A percentile compares a stretch with the other conserved stretches of the same genome.
These are phyloP conservation scores for Cuniculus paca DNA, from an alignment of 2,797 vertebrate genomes.

Conservation along the genomic window DNA sequence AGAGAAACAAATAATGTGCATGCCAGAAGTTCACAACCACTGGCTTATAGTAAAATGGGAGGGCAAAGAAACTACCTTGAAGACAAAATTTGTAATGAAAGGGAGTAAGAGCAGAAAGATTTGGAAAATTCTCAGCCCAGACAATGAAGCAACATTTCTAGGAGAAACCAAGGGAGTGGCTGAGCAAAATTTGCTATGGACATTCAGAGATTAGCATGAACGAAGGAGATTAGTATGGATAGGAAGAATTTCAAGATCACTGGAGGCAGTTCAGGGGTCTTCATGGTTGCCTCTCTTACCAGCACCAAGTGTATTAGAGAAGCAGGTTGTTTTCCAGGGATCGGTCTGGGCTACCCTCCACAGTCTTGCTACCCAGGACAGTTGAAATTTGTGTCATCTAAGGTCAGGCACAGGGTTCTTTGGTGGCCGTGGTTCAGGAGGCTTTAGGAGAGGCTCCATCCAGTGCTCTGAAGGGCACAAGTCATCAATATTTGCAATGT, in stretches of 20 bases:
- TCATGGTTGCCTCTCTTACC: neutral
- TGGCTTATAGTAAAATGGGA: neutral
- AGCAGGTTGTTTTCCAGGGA: neutral
- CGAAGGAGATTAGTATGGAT: neutral
- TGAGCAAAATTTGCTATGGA: neutral
- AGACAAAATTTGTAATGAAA: neutral
- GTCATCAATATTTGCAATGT: neutral
- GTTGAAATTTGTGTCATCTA: neutral
- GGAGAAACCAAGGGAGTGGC: neutral
- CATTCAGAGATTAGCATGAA: neutral
- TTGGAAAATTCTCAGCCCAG: neutral
- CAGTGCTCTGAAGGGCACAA: neutral
- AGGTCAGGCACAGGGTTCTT: neutral
- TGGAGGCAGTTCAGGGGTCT: neutral
- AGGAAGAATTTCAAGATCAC: rapidly evolving
- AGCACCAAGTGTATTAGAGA: no score
- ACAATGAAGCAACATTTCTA: neutral
- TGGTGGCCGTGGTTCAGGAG: neutral
- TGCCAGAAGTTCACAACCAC: neutral
- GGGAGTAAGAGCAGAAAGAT: neutral
- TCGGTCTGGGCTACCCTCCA: neutral
- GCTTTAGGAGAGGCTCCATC: neutral
- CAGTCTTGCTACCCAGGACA: neutral
- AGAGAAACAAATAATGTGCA: neutral
- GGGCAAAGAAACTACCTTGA: neutral